Base-by-base conservation (phyloP, 2,113 vertebrate genomes). In the Echinops telfairi region DNA sequence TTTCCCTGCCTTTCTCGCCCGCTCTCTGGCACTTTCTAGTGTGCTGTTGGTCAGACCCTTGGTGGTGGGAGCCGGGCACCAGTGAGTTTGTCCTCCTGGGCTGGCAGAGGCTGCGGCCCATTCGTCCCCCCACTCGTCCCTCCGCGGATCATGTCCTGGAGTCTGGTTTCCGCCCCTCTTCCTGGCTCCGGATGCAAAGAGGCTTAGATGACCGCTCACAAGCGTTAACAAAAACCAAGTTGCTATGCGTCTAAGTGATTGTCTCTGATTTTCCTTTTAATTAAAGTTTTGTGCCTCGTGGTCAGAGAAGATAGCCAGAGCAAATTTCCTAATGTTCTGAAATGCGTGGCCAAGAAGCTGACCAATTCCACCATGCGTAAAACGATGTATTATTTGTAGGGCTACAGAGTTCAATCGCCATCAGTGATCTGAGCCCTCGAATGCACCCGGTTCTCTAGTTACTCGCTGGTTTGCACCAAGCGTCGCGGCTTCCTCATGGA, bases 361-460 rank as follows among this genome's bases (percentile, higher is more conserved):
- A 91, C 79, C 0, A 0, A 87, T 87, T 91, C 92, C 76, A 77
- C 70, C 79, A 38, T 94, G 60, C 87, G 87, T 87, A 68, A 87
- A 88, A 70, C 53, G 73, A 91, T 80, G 31, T 6, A 71, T 83
- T 91, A 53, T 78, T 87, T 90, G 79, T 89, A 58, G 66, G 83
- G 22, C 29, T 86, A 88, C 70, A 40, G 79, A 60, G 29, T 81
- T 89, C 58, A 89, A 53, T 43, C 60, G 20, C 88, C 93, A 79
- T 82, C 53, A 83, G 19, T 78, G 79, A 92, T 78, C 79, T 83
- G 81, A 96, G 83, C 81, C 16, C 86, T 76, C 75, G 88, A 77
- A 57, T 58, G 92, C 81, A 57, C 89, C 66, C 75, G 64, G 85
- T 83, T 62, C 22, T 90, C 38, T 2, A 43, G 27, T 71, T 92